Evolutionary conservation across 2,113 vertebrate genomes (phyloP).

Genomic region (Phylloscopus trochilus): DNA sequence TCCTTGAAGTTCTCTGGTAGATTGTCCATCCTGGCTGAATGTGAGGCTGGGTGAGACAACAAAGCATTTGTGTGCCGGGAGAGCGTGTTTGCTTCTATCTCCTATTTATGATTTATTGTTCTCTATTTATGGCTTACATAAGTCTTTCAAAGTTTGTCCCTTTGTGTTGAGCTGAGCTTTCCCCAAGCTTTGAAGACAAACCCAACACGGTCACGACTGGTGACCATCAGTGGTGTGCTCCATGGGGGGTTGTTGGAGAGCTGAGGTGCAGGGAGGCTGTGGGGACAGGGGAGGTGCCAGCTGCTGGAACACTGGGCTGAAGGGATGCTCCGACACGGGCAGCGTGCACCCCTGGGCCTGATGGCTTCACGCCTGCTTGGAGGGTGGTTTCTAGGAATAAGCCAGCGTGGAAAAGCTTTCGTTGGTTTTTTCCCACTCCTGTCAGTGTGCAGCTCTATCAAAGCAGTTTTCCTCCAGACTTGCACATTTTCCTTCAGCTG

Average conservation of each 20-base stretch:
- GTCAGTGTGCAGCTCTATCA: not conserved
- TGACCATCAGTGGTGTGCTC: not conserved
- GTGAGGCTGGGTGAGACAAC: not conserved
- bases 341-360: fast-evolving
- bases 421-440: fast-evolving
- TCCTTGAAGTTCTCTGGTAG: not conserved
- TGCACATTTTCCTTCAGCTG: not conserved
- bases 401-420: not conserved
- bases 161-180: not conserved
- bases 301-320: not conserved
- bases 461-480: not conserved
- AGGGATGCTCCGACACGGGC: not conserved
- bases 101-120: not conserved
- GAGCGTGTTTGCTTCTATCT: not conserved
- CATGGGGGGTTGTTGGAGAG: fast-evolving
- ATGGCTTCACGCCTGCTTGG: not conserved
- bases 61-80: not conserved
- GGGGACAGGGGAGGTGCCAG: not conserved
- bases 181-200: not conserved
- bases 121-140: not conserved
- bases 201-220: fast-evolving
- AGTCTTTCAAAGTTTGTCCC: not conserved
- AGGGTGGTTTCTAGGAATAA: not conserved
- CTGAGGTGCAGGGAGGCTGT: not conserved
- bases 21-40: not conserved